These are phyloP conservation scores for Macrostomum lignano DNA, from an alignment of 1,140 invertebrate species.

Conservation along the genomic window DNA sequence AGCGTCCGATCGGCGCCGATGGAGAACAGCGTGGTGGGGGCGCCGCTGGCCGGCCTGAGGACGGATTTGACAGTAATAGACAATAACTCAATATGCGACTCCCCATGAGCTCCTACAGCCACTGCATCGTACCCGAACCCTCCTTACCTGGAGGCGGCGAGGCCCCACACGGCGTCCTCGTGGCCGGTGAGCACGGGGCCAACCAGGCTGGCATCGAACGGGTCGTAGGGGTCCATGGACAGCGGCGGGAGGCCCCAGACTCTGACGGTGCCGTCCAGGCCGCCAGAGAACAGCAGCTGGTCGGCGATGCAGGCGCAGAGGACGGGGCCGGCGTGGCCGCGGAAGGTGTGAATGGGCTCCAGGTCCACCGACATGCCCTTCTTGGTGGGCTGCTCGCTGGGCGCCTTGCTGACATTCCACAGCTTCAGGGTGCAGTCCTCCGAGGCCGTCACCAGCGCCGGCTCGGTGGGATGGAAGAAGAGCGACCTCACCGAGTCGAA, in stretches of 20 bases:
- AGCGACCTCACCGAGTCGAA: constrained; percentile 83
- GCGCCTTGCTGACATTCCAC: constrained; percentile 93
- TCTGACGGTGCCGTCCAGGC: constrained; percentile 63
- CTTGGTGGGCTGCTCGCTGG: constrained; percentile 58
- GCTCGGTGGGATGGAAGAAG: constrained; percentile 84
- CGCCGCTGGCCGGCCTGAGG: no score
- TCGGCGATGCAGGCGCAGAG: constrained; percentile 60
- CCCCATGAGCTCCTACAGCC: no score
- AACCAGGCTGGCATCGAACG: constrained; percentile 48
- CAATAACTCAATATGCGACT: no score
- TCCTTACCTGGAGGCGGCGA: no score
- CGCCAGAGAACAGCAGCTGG: constrained; percentile 69
- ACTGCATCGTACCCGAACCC: no score
- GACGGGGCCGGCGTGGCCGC: constrained; percentile 66
- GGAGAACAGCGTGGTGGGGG: no score
- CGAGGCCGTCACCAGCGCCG: constrained; percentile 78
- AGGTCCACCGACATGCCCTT: constrained; percentile 78
- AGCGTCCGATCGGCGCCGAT: no score
- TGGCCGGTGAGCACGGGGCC: constrained; percentile 51
- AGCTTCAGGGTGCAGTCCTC: constrained; percentile 94
- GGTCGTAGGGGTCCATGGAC: constrained; percentile 89
- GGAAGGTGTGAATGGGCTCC: constrained; percentile 87
- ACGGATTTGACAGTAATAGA: no score
- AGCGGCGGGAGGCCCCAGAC: constrained; percentile 79
- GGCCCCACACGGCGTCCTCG: constrained; percentile 78